phyloP scores from a whole-genome alignment of 2,113 vertebrate species.

The Bubo scandiacus region DNA sequence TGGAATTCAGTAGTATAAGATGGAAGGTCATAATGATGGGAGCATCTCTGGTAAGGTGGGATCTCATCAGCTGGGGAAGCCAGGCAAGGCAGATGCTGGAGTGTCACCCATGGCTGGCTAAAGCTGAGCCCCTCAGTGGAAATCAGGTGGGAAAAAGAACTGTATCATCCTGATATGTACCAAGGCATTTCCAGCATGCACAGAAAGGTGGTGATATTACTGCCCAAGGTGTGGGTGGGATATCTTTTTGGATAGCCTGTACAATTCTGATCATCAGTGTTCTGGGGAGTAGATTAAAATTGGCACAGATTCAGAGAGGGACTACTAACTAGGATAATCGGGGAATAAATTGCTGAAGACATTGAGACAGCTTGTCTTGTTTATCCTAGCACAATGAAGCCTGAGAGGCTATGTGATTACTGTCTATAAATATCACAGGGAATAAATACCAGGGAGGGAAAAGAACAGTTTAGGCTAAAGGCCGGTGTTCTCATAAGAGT shows the following conservation, averaged over 20 bases:
- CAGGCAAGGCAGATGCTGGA: not conserved
- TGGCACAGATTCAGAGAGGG: not conserved
- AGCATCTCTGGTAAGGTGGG: not conserved
- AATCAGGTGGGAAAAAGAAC: not conserved
- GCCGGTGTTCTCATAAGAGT: not conserved
- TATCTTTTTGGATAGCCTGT: not conserved
- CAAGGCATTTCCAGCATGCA: not conserved
- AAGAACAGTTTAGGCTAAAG: not conserved
- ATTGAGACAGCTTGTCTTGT: not conserved
- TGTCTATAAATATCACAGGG: not conserved
- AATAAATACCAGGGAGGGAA: not conserved
- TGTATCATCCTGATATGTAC: rapidly evolving
- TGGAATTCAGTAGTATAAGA: not conserved
- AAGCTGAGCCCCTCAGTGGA: not conserved
- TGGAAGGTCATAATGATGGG: not conserved
- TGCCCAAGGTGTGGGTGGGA: too few species aligned
- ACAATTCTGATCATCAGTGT: not conserved
- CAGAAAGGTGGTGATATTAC: not conserved
- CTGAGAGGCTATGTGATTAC: not conserved
- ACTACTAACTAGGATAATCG: not conserved
- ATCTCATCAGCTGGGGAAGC: not conserved
- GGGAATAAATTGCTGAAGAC: not conserved
- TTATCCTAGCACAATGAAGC: not conserved
- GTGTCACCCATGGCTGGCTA: not conserved
- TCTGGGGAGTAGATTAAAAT: not conserved